Evolutionary conservation across 1,140 invertebrate genomes (phyloP).

Genomic region (Trichoplusia ni): DNA sequence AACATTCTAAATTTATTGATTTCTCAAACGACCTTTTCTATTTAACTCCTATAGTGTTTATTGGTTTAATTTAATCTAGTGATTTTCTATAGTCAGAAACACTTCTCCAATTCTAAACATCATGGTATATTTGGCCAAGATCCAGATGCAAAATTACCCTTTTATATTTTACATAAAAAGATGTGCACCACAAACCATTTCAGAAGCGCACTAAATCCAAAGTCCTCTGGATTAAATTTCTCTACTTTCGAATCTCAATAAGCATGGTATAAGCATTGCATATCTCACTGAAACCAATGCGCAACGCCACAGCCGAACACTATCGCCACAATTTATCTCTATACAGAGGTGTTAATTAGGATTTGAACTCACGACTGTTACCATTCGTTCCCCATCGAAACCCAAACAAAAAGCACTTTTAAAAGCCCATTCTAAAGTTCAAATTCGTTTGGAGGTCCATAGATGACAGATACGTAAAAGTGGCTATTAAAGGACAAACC

Average conservation of each 20-base stretch:
- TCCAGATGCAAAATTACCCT: no score
- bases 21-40: no score
- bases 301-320: conserved; percentile 54
- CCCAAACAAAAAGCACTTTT: conserved; percentile 41
- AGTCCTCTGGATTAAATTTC: conserved; percentile 17
- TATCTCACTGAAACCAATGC: conserved; percentile 47
- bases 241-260: conserved; percentile 24
- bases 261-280: conserved; percentile 12
- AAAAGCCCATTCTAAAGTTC: conserved; percentile 10
- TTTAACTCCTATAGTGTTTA: no score
- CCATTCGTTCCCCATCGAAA: conserved; percentile 49
- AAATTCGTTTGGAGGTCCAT: conserved; percentile 7
- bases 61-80: no score
- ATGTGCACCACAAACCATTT: background rate
- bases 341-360: conserved; percentile 75
- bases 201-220: background rate
- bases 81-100: no score
- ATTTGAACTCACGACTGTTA: conserved; percentile 74
- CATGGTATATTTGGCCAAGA: no score
- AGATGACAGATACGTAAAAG: conserved; percentile 68
- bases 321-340: conserved; percentile 75
- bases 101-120: no score
- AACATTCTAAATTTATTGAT: no score
- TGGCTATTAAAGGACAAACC: conserved; percentile 63
- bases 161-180: no score